Evolutionary conservation across 2,797 vertebrate genomes (phyloP).

Genomic region (Lepilemur septentrionalis): DNA sequence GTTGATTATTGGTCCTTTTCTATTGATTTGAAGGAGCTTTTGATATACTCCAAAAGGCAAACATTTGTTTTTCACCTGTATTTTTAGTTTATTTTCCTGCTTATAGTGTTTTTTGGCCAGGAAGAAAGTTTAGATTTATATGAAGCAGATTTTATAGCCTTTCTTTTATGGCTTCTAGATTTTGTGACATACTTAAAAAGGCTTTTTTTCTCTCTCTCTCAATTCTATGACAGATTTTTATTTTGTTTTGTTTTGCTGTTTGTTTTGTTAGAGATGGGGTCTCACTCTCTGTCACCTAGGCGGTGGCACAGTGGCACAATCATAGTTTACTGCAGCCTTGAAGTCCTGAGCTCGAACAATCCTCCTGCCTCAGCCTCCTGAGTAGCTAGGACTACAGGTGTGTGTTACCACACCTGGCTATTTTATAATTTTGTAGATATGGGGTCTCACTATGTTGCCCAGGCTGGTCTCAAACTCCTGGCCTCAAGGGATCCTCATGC

Average conservation of each 20-base stretch:
- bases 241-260: neutral
- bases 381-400: neutral
- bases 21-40: neutral
- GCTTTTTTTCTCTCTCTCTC: neutral
- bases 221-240: neutral
- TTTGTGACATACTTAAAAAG: neutral
- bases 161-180: neutral
- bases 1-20: neutral
- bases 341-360: neutral
- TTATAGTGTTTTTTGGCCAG: neutral
- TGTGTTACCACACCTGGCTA: neutral
- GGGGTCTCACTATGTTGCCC: neutral
- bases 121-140: slow-evolving; percentile 18
- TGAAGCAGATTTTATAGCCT: neutral
- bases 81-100: slow-evolving; percentile 33
- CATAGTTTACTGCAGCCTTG: neutral
- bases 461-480: neutral
- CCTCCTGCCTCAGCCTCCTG: neutral
- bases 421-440: neutral
- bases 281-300: neutral
- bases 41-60: neutral
- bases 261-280: neutral
- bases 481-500: neutral
- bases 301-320: neutral
- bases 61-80: neutral